A percentile compares a stretch with the other conserved stretches of the same genome.
phyloP scores from a whole-genome alignment of 2,888 invertebrate genomes.

The Halocaridina rubra region DNA sequence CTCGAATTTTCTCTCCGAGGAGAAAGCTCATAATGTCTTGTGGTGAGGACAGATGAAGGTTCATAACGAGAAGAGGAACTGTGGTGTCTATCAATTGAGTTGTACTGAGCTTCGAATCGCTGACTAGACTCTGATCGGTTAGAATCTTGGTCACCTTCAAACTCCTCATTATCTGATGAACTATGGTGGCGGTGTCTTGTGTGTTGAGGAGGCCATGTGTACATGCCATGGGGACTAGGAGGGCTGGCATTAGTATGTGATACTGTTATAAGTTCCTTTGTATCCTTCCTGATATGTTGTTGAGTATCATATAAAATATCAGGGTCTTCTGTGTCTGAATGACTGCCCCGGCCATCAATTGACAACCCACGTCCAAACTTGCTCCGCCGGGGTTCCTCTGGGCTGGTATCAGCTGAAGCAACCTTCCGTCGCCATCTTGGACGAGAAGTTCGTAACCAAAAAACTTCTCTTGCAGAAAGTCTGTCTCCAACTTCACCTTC shows the following conservation, averaged over 20 bases:
- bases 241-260: constrained; percentile 39
- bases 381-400: constrained; percentile 54
- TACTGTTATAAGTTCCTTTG: not conserved
- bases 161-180: constrained; percentile 39
- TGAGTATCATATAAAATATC: constrained; percentile 42
- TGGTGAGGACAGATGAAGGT: not conserved
- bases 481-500: constrained; percentile 19
- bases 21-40: constrained; percentile 1
- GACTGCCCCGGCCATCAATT: constrained; percentile 51
- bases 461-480: constrained; percentile 54
- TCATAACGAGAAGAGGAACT: not conserved
- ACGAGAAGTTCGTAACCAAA: constrained; percentile 60
- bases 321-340: constrained; percentile 58
- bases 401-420: constrained; percentile 62
- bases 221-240: constrained; percentile 61
- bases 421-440: constrained; percentile 62
- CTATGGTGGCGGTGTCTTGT: constrained; percentile 58
- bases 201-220: constrained; percentile 63
- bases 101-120: not conserved
- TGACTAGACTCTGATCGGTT: not conserved
- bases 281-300: not conserved
- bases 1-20: not conserved
- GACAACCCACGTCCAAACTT: constrained; percentile 57
- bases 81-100: not conserved
- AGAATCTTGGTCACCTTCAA: not conserved